These are phyloP conservation scores for Scaptomyza flava DNA, from an alignment of 2,888 invertebrate species.

Conservation along the genomic window DNA sequence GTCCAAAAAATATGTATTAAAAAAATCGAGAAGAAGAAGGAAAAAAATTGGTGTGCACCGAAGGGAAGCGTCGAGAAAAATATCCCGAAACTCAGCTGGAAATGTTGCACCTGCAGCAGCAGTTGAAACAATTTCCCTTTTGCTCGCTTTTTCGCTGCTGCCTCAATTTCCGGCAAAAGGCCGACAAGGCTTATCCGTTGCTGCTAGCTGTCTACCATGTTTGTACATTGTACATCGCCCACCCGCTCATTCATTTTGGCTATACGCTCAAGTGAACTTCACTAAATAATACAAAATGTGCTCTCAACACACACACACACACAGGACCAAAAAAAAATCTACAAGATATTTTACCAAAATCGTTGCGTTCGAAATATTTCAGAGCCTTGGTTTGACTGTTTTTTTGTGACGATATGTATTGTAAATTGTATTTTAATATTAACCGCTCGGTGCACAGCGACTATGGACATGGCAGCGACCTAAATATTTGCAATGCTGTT, in stretches of 20 bases:
- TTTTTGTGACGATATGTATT: constrained; percentile 22
- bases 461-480: constrained; percentile 48
- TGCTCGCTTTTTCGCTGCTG: constrained; percentile 26
- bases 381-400: constrained; percentile 5
- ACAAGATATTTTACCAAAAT: constrained; percentile 32
- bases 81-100: constrained; percentile 44
- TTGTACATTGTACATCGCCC: neutral
- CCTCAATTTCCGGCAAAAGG: constrained; percentile 72
- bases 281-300: constrained; percentile 63
- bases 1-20: constrained; percentile 2
- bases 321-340: constrained; percentile 10
- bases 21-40: neutral
- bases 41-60: constrained; percentile 7
- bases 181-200: constrained; percentile 69
- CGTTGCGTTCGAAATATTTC: constrained; percentile 30
- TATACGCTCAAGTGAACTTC: constrained; percentile 68
- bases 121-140: constrained; percentile 52
- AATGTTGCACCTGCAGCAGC: constrained; percentile 73
- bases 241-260: constrained; percentile 59
- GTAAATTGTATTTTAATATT: constrained; percentile 67
- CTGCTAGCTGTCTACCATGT: constrained; percentile 16
- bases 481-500: constrained; percentile 69
- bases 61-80: neutral
- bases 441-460: constrained; percentile 10
- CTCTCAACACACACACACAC: constrained; percentile 7